Base-by-base conservation (phyloP, 2,888 invertebrate species). In the Cryptocephalus moraei region DNA sequence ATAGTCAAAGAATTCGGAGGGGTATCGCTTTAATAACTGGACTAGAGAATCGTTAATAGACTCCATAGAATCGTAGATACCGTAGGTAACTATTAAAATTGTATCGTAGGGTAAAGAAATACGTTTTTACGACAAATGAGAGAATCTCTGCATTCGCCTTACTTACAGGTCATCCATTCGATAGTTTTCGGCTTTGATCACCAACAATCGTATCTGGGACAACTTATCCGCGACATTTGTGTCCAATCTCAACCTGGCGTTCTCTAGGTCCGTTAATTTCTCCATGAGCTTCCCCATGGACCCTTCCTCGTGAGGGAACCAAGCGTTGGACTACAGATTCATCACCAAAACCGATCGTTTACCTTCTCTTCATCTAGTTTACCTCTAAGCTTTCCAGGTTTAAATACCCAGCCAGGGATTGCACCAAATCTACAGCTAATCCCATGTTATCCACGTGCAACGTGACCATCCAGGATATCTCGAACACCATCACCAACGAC, bases 401-500 rank as follows among this genome's bases (percentile, higher is more conserved):
- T 46, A 92, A 75, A 71, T 84, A 92, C 43, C 76, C 70, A 1
- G 85, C 81, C 53, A 94, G 65, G 33, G 91, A 87, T 62, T 93
- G 92, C 38, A 92, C 75, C 49, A 93, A 70, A 68, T 92, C 91
- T 1, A 91, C 91, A 31, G 91, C 91, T 49, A 93, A 71, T 45
- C 79, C 77, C 65, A 91, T 82, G 65, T 89, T 84, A 48, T 82
- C 78, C 0, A 90, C 90, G 48, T 74, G 74, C 48, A 93, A 75
- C 43, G 73, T 78, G 3, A 86, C 75, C 69, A 75, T 62, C n/a
- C n/a, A n/a, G n/a, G n/a, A n/a, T n/a, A n/a, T n/a, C 62, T 75
- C 73, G 61, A 82, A 81, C 47, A 72, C 68, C 66, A 85, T 68
- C 53, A 74, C 69, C 66, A 84, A 66, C 56, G 71, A 68, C 1